Evolutionary conservation across 2,113 vertebrate species (phyloP), one percentile per base, ranked within the genome.

Genomic region (Passer domesticus): DNA sequence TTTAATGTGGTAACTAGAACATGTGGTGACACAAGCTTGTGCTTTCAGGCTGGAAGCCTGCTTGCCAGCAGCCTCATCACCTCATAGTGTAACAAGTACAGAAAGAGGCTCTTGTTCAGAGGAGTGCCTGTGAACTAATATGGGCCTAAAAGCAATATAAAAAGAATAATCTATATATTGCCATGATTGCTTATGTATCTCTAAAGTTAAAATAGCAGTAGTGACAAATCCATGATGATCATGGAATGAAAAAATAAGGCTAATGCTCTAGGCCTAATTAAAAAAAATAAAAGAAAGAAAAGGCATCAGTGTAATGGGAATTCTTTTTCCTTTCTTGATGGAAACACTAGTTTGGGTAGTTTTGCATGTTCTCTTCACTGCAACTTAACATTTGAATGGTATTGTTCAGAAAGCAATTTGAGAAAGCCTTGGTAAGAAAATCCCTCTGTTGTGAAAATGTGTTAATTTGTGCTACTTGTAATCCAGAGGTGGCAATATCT

Each of bases 401-500:
- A 78, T 89, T 92, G 89, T 95, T 97, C 66, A 91, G 62, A 94
- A 82, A 49, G 46, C 82, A 79, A 83, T 85, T 85, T 91, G 82
- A 94, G 87, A 91, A 82, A 85, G 24, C 33, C 35, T 33, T 92
- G 21, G 19, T 95, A 85, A 91, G 58, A 91, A 87, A 92, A 62
- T 58, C 67, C 3, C 8, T 78, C 81, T 91, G 35, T 90, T 94
- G 63, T 89, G 80, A 83, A 85, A 88, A 95, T 78, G 85, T 92
- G 89, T 89, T 92, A 95, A 91, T 91, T 92, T 62, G 28, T 85
- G 55, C 87, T 91, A 73, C 66, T 92, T 95, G 67, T 73, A 63
- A 90, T 96, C 55, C 63, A 80, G 93, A 91, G 85, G 77, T 91
- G 70, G 55, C 93, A 75, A 94, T 97, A 86, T 92, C 85, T 96